Evolutionary conservation across 1,140 invertebrate genomes (phyloP), one percentile per base, ranked within the genome.

Genomic region (Dendrolimus kikuchii): DNA sequence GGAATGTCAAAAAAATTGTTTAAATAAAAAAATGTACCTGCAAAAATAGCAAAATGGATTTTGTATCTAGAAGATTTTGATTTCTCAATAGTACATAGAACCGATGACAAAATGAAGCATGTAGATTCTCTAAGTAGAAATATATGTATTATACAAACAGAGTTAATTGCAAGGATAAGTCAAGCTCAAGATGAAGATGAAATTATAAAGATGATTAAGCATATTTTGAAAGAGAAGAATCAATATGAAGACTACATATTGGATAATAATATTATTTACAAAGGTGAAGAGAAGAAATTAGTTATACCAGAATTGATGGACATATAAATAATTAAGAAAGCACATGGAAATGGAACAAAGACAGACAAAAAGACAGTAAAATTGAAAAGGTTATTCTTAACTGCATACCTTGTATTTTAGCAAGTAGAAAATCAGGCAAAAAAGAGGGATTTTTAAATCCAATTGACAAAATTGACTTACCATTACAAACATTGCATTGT

Each of bases 351-450:
- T 45, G 74, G 71, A 8, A 59, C 55, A 6, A 62, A 55, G 5
- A 67, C 48, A 23, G 87, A 84, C 51, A 84, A 65, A 5, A 60
- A 67, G 57, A 54, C 40, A 53, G 61, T 6, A 80, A 77, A 54
- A 53, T 87, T 8, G 59, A 81, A 45, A 60, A 73, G n/a, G n/a
- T n/a, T n/a, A n/a, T n/a, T n/a, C n/a, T n/a, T n/a, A n/a, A n/a
- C n/a, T n/a, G n/a, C n/a, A 60, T 86, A 8, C 60, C 60, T 8
- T 87, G 77, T 52, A 64, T 87, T 7, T 56, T 86, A 49, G 64
- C 66, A 5, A 63, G 64, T 7, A 74, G 59, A 9, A 86, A 88
- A 50, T 38, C 55, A 43, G 80, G 80, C 23, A 87, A 83, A 62
- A 53, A 74, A 42, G 74, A 85, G 62, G 75, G 75, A n/a, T 72